Base-by-base conservation (phyloP, 2,888 invertebrate species). In the Salpingus planirostris region DNA sequence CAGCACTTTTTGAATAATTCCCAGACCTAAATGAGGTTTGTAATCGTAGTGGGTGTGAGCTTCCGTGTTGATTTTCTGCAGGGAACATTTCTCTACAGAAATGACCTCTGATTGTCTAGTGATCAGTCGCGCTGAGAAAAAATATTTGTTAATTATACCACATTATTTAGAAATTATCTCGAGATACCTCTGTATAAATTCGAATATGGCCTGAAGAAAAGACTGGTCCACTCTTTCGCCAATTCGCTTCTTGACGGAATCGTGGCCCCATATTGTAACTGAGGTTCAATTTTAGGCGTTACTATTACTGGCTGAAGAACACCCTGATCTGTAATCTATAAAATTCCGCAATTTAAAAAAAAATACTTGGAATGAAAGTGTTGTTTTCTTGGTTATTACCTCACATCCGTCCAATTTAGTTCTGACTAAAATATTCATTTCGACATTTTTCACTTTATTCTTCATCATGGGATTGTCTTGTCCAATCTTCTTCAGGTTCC, bases 121-220 rank as follows among this genome's bases (percentile, higher is more conserved):
- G 13, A 30, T 25, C 8, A 22, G 5, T 24, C 24, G 23, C n/a
- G 11, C 12, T 12, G 11, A 11, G 8, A 13, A 27, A 18, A 21
- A 21, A 27, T 27, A 22, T 28, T 37, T 14, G 26, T 11, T 31
- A 13, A 24, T 33, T 27, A 26, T 7, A 13, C 26, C 10, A 8
- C 35, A 12, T 11, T 14, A 24, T 11, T 21, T 23, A 32, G n/a
- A n/a, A n/a, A n/a, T 31, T 31, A n/a, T n/a, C n/a, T n/a, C n/a
- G n/a, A n/a, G n/a, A n/a, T 47, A 60, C 59, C 52, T 55, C 60
- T 45, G 26, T 55, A 57, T 31, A 60, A 44, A 38, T 49, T 49
- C 1, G 59, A 59, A 40, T 43, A 57, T 3, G 60, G 59, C 13
- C 49, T 49, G 31, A 60, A 60, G 42, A 54, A 57, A 12, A 59